These are phyloP conservation scores for Leptopilina syphax DNA, from an alignment of 2,888 invertebrate species.

Conservation along the genomic window DNA sequence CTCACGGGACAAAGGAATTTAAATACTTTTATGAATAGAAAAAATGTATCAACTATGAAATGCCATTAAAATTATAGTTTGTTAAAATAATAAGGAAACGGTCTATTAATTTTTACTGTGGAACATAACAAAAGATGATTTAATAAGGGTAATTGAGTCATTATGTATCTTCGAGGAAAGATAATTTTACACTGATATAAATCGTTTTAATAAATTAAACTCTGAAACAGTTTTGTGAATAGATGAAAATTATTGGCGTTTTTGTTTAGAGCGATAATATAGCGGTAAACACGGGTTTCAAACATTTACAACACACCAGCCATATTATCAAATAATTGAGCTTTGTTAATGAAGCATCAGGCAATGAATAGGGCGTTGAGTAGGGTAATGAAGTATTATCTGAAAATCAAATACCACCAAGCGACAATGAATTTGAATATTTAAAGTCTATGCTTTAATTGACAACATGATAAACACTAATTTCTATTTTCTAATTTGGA, in stretches of 20 bases:
- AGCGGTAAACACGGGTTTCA: neutral
- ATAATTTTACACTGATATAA: too few species aligned
- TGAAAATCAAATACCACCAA: constrained; percentile 19
- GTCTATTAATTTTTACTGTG: too few species aligned
- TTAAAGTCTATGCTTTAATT: neutral
- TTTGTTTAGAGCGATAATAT: neutral
- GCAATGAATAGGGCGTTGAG: constrained; percentile 15
- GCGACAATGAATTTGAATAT: neutral
- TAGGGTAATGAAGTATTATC: constrained; percentile 29
- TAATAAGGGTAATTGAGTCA: too few species aligned
- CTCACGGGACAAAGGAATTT: too few species aligned
- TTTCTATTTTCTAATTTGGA: neutral
- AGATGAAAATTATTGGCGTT: neutral
- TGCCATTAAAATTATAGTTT: too few species aligned
- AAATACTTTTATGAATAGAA: too few species aligned
- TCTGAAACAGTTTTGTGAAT: neutral
- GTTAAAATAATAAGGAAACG: too few species aligned
- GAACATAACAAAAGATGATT: too few species aligned
- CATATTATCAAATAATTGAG: constrained; percentile 14
- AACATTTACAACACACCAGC: constrained; percentile 3
- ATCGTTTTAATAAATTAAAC: neutral
- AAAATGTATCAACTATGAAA: too few species aligned
- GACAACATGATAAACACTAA: neutral
- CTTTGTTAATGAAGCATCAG: constrained; percentile 20
- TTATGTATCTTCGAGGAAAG: too few species aligned